A percentile compares a stretch with the other conserved stretches of the same genome.
phyloP scores from a whole-genome alignment of 2,797 vertebrate genomes.

The Etheostoma nigrum region DNA sequence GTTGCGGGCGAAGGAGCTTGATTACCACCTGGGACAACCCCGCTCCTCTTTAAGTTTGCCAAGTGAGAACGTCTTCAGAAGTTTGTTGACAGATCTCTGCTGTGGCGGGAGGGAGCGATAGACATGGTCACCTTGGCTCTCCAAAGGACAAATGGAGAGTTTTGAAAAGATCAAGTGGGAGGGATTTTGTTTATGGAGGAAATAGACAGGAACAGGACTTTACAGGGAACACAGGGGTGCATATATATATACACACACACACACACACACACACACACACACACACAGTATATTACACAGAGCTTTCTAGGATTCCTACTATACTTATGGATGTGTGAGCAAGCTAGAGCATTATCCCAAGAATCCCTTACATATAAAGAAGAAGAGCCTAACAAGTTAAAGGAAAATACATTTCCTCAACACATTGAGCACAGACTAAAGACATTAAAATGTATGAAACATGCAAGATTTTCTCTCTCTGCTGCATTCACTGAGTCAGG shows the following conservation, averaged over 20 bases:
- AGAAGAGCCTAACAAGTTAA: slow-evolving; percentile 1
- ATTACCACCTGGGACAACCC: slow-evolving; percentile 78
- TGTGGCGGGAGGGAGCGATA: slow-evolving; percentile 66
- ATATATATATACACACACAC: neutral
- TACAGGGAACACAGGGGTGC: slow-evolving; percentile 14
- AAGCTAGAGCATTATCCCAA: neutral
- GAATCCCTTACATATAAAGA: neutral
- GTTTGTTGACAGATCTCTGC: slow-evolving; percentile 81
- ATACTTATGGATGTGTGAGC: slow-evolving; percentile 22
- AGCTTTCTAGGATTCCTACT: slow-evolving; percentile 12
- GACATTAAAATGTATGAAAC: slow-evolving; percentile 13
- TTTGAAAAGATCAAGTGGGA: slow-evolving; percentile 75
- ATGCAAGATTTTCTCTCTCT: neutral
- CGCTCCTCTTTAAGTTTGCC: slow-evolving; percentile 75
- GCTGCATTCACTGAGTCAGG: slow-evolving; percentile 16
- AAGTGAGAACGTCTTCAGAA: slow-evolving; percentile 78
- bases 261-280: too few relatives aligned
- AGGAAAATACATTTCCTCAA: neutral
- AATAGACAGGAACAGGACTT: slow-evolving; percentile 38
- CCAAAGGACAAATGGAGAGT: slow-evolving; percentile 75
- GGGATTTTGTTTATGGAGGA: slow-evolving; percentile 67
- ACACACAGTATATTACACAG: neutral
- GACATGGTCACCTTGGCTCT: slow-evolving; percentile 79
- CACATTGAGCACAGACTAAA: neutral
- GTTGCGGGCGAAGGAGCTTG: slow-evolving; percentile 71